A percentile compares a stretch with the other conserved stretches of the same genome.
Conservation (phyloP, 2,888 invertebrate genomes). For the Anoplius nigerrimus region DNA sequence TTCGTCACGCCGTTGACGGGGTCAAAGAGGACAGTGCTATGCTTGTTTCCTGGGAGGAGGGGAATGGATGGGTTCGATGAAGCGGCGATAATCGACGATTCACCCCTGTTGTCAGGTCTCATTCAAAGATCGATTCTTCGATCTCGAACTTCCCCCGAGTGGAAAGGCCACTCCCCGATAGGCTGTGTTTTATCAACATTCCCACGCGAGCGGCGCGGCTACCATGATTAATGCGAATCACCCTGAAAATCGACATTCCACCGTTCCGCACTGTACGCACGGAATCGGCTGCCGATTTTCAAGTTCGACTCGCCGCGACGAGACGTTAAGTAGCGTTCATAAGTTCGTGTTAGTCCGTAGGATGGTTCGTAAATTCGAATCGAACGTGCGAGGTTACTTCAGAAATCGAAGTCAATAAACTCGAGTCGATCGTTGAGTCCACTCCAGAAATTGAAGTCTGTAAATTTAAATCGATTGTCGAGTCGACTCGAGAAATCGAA, state of each 20-base stretch:
- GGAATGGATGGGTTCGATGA: too few species aligned
- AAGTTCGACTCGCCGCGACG: slow-evolving; percentile 13
- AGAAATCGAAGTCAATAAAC: too few species aligned
- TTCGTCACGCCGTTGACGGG: too few species aligned
- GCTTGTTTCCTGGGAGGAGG: too few species aligned
- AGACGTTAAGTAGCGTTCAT: slow-evolving; percentile 15
- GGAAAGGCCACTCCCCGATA: neutral
- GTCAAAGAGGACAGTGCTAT: too few species aligned
- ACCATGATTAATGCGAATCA: slow-evolving; percentile 48
- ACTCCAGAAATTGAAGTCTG: too few species aligned
- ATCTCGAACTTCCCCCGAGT: neutral
- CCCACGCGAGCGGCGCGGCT: slow-evolving; percentile 29
- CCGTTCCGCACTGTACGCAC: slow-evolving; percentile 16
- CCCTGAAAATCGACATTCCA: slow-evolving; percentile 38
- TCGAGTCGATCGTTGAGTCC: too few species aligned
- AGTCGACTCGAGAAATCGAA: neutral
- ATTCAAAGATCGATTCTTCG: too few species aligned
- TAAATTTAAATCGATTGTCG: neutral
- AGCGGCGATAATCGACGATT: neutral
- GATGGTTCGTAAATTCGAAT: neutral
- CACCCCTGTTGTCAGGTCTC: neutral
- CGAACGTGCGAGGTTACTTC: neutral
- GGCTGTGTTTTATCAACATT: slow-evolving; percentile 45
- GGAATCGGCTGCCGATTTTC: slow-evolving; percentile 10
- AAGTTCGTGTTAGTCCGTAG: neutral